phyloP scores from a whole-genome alignment of 2,888 invertebrate genomes.

The Tinea pellionella region DNA sequence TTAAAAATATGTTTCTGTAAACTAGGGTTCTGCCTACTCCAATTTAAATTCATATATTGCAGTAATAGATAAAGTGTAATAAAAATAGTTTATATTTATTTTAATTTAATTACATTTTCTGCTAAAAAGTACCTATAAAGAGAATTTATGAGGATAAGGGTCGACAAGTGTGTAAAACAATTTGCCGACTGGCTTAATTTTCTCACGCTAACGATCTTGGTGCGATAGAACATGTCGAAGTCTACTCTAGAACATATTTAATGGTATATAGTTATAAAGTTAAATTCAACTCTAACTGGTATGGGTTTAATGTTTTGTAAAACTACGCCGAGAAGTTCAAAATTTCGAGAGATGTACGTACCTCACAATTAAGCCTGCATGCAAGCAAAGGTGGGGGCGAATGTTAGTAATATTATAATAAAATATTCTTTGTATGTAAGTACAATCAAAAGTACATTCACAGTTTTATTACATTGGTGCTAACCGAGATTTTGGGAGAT shows the following conservation, averaged over 20 bases:
- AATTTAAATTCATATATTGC: too few relatives aligned
- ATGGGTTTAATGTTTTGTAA: background rate
- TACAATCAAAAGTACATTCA: too few relatives aligned
- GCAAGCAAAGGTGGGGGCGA: too few relatives aligned
- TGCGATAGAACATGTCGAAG: background rate
- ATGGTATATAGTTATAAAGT: background rate
- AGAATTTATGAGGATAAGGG: slow-evolving; percentile 30
- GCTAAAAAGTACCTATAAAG: background rate
- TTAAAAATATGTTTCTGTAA: too few relatives aligned
- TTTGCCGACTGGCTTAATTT: slow-evolving; percentile 35
- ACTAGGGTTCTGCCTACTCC: too few relatives aligned
- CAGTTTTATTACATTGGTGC: too few relatives aligned
- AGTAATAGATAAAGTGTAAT: too few relatives aligned
- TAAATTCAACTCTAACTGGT: background rate
- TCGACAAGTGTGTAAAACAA: slow-evolving; percentile 50
- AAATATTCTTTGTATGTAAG: too few relatives aligned
- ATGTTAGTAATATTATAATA: too few relatives aligned
- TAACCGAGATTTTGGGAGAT: too few relatives aligned
- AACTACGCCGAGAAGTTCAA: background rate
- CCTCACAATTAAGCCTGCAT: too few relatives aligned
- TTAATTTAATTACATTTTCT: background rate
- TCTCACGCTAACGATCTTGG: background rate
- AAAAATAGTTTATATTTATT: background rate
- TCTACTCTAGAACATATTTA: background rate
- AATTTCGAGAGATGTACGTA: background rate